phyloP scores from a whole-genome alignment of 2,888 invertebrate genomes.

The Microplitis deprimator region DNA sequence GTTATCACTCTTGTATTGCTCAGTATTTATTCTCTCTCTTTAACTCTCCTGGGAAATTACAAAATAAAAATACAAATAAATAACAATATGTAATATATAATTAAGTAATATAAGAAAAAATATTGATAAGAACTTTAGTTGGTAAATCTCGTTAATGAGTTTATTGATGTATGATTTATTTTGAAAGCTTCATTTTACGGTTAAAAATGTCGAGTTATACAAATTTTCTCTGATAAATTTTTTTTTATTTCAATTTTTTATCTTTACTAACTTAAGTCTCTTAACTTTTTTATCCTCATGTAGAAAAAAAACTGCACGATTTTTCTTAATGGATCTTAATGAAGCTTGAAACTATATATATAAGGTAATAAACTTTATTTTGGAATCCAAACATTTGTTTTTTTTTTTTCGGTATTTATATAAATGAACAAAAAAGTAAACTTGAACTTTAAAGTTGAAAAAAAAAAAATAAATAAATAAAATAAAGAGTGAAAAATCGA shows the following conservation, averaged over 20 bases:
- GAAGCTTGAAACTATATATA: not conserved
- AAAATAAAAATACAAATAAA: not conserved
- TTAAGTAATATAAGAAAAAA: not conserved
- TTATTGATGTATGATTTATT: no score
- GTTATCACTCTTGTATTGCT: conserved; percentile 16
- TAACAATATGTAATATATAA: not conserved
- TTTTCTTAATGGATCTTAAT: not conserved
- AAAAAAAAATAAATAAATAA: not conserved
- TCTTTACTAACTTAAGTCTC: not conserved
- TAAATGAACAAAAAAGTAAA: conserved; percentile 6
- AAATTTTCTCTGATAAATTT: not conserved
- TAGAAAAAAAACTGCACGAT: not conserved
- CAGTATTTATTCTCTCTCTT: not conserved
- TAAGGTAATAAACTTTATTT: conserved; percentile 37
- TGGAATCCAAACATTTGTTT: conserved; percentile 23
- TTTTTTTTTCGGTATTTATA: not conserved
- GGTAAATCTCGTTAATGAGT: no score
- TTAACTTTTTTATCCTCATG: not conserved
- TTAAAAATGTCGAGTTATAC: no score
- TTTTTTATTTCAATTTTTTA: not conserved
- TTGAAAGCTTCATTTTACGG: no score
- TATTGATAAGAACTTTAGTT: no score
- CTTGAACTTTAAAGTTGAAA: conserved; percentile 7
- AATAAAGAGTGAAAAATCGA: not conserved
- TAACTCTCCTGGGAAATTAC: not conserved